Conservation (phyloP, 2,888 invertebrate genomes). For the Cheilosia soror region DNA sequence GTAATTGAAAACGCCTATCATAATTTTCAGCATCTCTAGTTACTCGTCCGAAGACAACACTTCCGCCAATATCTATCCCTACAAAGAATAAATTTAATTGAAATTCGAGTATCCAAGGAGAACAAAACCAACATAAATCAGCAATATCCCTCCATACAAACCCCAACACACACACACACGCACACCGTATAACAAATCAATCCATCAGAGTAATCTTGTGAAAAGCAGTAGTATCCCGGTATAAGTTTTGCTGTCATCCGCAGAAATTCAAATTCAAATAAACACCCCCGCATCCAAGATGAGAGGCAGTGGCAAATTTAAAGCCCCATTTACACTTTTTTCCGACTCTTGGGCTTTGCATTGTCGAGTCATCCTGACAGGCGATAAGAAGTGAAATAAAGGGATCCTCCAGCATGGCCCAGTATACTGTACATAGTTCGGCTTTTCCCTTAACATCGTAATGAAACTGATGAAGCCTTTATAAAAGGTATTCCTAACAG, state of each 20-base stretch:
- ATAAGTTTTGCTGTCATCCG: constrained; percentile 32
- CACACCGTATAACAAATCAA: constrained; percentile 45
- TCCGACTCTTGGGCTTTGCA: background rate
- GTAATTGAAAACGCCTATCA: constrained; percentile 16
- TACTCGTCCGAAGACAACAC: constrained; percentile 7
- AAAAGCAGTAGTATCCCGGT: constrained; percentile 15
- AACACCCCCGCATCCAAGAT: constrained; percentile 27
- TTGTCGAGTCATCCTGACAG: constrained; percentile 26
- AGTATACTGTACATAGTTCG: background rate
- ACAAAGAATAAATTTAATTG: constrained; percentile 19
- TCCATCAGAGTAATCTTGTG: constrained; percentile 48
- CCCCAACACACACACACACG: no score
- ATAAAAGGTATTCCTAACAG: constrained; percentile 45
- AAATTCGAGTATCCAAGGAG: constrained; percentile 30
- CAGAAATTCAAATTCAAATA: constrained; percentile 55
- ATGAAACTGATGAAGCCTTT: constrained; percentile 54
- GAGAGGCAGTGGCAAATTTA: constrained; percentile 14
- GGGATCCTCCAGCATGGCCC: constrained; percentile 11
- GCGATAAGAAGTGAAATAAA: constrained; percentile 54
- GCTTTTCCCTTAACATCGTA: constrained; percentile 39
- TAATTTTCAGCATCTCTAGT: constrained; percentile 18
- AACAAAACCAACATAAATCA: constrained; percentile 43
- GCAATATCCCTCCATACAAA: background rate
- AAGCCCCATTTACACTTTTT: constrained; percentile 53
- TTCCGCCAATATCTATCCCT: background rate